phyloP scores from a whole-genome alignment of 1,140 invertebrate genomes.

The Sitophilus oryzae region DNA sequence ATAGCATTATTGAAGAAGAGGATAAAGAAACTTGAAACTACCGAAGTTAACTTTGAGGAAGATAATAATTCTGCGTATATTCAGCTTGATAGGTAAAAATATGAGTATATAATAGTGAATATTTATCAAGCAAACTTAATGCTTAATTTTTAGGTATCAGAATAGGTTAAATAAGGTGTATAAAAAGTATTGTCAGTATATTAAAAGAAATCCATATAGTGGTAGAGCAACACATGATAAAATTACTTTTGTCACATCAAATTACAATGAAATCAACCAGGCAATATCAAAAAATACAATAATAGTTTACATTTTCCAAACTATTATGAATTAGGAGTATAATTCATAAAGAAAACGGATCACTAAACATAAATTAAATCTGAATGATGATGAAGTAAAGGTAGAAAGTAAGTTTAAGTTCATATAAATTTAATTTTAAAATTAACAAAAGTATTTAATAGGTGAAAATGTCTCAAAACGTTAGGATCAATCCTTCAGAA shows the following conservation, averaged over 20 bases:
- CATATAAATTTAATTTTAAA: conserved; percentile 30
- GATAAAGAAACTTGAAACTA: conserved; percentile 47
- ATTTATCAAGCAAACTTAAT: too few relatives aligned
- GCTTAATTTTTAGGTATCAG: conserved; percentile 35
- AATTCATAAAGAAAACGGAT: conserved; percentile 46
- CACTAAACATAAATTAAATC: conserved; percentile 41
- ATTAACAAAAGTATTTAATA: conserved; percentile 46
- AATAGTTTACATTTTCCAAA: conserved; percentile 50
- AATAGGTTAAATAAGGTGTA: conserved; percentile 41
- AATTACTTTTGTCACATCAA: conserved; percentile 44
- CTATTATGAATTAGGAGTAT: conserved; percentile 51
- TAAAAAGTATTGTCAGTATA: conserved; percentile 49
- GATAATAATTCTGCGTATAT: conserved; percentile 51
- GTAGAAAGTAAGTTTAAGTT: conserved; percentile 45
- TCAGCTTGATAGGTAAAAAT: conserved; percentile 45
- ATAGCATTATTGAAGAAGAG: conserved; percentile 44
- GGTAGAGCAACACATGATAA: conserved; percentile 45
- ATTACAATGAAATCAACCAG: conserved; percentile 49
- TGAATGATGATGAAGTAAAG: conserved; percentile 43
- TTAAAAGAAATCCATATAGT: conserved; percentile 48
- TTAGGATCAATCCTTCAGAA: conserved; percentile 50
- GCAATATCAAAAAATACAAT: conserved; percentile 50
- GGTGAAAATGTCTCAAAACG: conserved; percentile 50
- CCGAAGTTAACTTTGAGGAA: conserved; percentile 48
- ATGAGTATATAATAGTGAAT: too few relatives aligned